A percentile compares a stretch with the other conserved stretches of the same genome.
phyloP scores from a whole-genome alignment of 2,113 vertebrate genomes.

The Oryzias curvinotus region DNA sequence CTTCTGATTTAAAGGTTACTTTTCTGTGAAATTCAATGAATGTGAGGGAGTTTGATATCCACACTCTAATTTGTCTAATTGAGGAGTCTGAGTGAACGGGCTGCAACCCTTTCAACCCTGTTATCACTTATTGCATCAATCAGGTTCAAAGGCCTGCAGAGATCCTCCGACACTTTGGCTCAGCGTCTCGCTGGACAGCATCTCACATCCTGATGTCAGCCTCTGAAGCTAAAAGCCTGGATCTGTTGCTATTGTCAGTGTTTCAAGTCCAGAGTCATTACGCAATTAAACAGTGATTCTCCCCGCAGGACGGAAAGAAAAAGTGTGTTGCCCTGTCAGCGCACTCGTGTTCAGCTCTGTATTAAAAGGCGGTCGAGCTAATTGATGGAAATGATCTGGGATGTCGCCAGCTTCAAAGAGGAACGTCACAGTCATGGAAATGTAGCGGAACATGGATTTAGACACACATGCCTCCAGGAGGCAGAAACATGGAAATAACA shows the following conservation, averaged over 20 bases:
- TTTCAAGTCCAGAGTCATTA: conserved; percentile 43
- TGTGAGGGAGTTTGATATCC: background rate
- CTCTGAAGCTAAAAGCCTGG: background rate
- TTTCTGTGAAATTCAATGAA: background rate
- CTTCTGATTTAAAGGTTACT: background rate
- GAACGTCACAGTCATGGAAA: background rate
- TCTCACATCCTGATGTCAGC: conserved; percentile 8
- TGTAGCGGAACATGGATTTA: too few relatives aligned
- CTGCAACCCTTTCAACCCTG: conserved; percentile 1
- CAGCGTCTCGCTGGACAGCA: conserved; percentile 9
- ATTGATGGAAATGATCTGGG: conserved; percentile 11
- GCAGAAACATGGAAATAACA: too few relatives aligned
- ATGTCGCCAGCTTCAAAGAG: conserved; percentile 5
- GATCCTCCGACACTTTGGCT: conserved; percentile 6
- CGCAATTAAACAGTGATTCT: conserved; percentile 31
- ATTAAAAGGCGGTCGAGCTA: conserved; percentile 8
- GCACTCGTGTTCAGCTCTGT: conserved; percentile 30
- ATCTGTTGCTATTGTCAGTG: conserved; percentile 32
- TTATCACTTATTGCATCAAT: conserved; percentile 28
- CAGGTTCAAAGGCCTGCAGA: conserved; percentile 10
- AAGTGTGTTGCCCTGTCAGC: conserved; percentile 29
- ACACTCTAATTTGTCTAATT: background rate
- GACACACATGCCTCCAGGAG: too few relatives aligned
- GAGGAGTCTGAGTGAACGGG: background rate
- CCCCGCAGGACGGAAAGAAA: conserved; percentile 11